Evolutionary conservation across 2,113 vertebrate genomes (phyloP).

Genomic region (Apistogramma diplotaenia): DNA sequence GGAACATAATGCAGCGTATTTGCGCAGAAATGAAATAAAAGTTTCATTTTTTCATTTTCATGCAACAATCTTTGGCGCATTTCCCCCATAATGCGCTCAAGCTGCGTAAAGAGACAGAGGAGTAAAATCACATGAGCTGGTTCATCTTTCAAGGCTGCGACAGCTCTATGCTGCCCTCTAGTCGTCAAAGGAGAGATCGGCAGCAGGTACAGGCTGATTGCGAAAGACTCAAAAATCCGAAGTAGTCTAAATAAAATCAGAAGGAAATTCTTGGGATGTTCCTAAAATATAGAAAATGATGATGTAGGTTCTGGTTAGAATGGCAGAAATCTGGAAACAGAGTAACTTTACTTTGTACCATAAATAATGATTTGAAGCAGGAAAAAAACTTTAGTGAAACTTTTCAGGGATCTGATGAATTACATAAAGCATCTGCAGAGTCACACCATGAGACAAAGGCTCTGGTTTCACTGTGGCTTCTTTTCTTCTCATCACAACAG

Average conservation of each 20-base stretch:
- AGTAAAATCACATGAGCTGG: too few relatives aligned
- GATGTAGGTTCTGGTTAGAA: not conserved
- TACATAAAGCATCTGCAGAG: not conserved
- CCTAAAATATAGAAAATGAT: not conserved
- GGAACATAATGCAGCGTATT: not conserved
- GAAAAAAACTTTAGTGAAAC: slow-evolving; percentile 34
- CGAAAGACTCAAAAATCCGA: not conserved
- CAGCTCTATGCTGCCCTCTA: slow-evolving; percentile 42
- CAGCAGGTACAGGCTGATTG: not conserved
- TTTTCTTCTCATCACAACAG: slow-evolving; percentile 74
- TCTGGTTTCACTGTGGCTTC: slow-evolving; percentile 73
- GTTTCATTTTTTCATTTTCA: not conserved
- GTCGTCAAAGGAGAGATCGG: not conserved
- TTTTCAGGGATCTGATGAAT: slow-evolving; percentile 44
- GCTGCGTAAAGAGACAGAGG: not conserved
- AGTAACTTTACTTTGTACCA: slow-evolving; percentile 58
- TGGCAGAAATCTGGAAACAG: not conserved
- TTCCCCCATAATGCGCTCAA: not conserved
- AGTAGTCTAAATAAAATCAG: not conserved
- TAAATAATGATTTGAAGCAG: slow-evolving; percentile 76
- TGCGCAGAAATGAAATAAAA: not conserved
- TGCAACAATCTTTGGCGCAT: not conserved
- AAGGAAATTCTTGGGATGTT: not conserved
- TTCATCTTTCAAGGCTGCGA: accelerated
- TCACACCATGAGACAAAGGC: not conserved